Conservation (phyloP, 2,113 vertebrate species). For the Micronisus gabar region DNA sequence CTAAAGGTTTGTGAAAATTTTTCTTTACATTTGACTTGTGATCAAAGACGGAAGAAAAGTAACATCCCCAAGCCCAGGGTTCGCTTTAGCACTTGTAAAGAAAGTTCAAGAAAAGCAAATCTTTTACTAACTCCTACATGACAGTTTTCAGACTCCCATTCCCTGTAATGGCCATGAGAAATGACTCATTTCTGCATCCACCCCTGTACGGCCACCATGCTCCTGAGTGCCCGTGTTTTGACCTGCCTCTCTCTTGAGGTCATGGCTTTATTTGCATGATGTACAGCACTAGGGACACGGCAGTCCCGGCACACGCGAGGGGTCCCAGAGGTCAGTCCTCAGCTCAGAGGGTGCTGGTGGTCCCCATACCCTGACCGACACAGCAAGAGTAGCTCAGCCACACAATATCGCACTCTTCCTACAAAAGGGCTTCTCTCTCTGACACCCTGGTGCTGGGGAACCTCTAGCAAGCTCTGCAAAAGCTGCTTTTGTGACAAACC, state of each 20-base stretch:
- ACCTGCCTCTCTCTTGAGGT: neutral
- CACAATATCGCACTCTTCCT: rapidly evolving
- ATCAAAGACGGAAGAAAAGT: neutral
- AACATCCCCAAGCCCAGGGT: neutral
- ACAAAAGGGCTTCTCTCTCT: neutral
- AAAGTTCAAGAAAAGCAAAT: neutral
- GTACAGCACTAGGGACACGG: neutral
- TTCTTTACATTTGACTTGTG: neutral
- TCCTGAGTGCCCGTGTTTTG: neutral
- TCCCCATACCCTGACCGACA: neutral
- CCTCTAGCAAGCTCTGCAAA: neutral
- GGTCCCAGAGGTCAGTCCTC: neutral
- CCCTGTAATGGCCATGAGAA: rapidly evolving
- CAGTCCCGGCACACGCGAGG: neutral
- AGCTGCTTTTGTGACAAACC: neutral
- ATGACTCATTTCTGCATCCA: neutral
- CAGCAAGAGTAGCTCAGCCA: neutral
- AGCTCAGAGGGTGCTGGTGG: neutral
- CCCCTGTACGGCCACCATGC: neutral
- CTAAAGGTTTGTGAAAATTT: neutral
- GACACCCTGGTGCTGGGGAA: neutral
- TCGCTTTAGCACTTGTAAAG: neutral
- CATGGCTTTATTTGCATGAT: neutral
- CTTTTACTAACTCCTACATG: neutral
- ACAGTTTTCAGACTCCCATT: neutral